These are phyloP conservation scores for Furcula furcula DNA, from an alignment of 2,888 invertebrate species.

Conservation along the genomic window DNA sequence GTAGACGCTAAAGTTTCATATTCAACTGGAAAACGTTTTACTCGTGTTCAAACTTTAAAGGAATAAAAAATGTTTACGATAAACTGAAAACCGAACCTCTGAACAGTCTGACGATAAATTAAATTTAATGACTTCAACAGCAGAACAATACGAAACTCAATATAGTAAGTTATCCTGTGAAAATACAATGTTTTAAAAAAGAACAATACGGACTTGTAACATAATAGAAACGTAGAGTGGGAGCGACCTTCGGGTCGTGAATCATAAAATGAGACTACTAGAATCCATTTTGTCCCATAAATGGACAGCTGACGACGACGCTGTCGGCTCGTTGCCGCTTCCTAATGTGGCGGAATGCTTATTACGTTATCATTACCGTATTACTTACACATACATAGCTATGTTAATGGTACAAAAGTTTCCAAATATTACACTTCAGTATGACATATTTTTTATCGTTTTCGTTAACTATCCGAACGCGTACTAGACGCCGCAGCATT, in stretches of 20 bases:
- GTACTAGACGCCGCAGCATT: too few relatives aligned
- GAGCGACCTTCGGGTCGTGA: constrained; percentile 60
- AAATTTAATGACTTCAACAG: not conserved
- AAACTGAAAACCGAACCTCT: too few relatives aligned
- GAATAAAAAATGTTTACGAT: too few relatives aligned
- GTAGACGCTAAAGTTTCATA: too few relatives aligned
- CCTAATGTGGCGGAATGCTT: constrained; percentile 9
- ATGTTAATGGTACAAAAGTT: too few relatives aligned
- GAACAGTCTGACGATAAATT: too few relatives aligned
- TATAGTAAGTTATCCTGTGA: constrained; percentile 13
- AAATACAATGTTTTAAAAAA: constrained; percentile 30
- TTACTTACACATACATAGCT: too few relatives aligned
- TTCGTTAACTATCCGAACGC: too few relatives aligned
- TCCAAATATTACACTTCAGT: too few relatives aligned
- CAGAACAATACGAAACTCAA: constrained; percentile 10
- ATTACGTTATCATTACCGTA: not conserved
- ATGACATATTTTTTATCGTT: too few relatives aligned
- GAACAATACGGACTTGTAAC: constrained; percentile 35
- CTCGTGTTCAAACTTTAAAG: too few relatives aligned
- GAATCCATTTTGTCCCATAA: constrained; percentile 41
- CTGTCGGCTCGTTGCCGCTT: constrained; percentile 12
- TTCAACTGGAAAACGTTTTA: too few relatives aligned
- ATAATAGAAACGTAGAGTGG: constrained; percentile 51
- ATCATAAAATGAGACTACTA: constrained; percentile 40
- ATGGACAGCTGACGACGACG: constrained; percentile 38